Evolutionary conservation across 2,797 vertebrate genomes (phyloP), one percentile per base, ranked within the genome.

Genomic region (Anomalospiza imberbis): DNA sequence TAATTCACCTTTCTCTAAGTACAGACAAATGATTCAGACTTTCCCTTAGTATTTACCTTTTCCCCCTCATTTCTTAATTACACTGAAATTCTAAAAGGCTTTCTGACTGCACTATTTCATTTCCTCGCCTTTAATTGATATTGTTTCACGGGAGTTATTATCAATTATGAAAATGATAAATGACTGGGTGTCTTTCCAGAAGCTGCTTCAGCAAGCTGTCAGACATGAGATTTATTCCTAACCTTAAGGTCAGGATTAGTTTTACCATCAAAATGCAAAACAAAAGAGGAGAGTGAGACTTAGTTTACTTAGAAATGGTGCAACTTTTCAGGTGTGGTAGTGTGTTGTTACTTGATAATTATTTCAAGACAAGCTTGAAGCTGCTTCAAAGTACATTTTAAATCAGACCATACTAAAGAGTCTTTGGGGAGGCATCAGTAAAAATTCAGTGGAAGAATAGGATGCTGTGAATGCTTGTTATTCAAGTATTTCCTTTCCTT

Each of bases 141-240:
- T 89, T 15, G 85, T 90, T 97, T 96, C 57, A 57, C 63, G 91
- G 71, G 45, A 77, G 67, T 91, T 79, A 87, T 92, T 94, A 97
- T 95, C 91, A 95, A 32, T 88, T 95, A 96, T 89, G 89, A 96
- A 90, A 76, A 91, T 95, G 88, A 97, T 95, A 87, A 97, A 97
- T 94, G 74, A 48, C 66, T 92, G 73, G 3, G 13, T 93, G 84
- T 68, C 91, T 97, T 97, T 96, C 63, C 85, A 91, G 92, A 97
- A 96, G 90, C 85, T 92, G 73, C 76, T 95, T 96, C 95, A 96
- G 91, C 96, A 95, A 96, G 68, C 70, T 96, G 91, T 94, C 6
- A 2, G 42, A 79, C 8, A 4, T 70, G 84, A 97, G 75, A 95
- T 97, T 96, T 96, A 94, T 94, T 97, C 82, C 66, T 57, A 50